Evolutionary conservation across 2,888 invertebrate genomes (phyloP).

Genomic region (Orthonevra nobilis): DNA sequence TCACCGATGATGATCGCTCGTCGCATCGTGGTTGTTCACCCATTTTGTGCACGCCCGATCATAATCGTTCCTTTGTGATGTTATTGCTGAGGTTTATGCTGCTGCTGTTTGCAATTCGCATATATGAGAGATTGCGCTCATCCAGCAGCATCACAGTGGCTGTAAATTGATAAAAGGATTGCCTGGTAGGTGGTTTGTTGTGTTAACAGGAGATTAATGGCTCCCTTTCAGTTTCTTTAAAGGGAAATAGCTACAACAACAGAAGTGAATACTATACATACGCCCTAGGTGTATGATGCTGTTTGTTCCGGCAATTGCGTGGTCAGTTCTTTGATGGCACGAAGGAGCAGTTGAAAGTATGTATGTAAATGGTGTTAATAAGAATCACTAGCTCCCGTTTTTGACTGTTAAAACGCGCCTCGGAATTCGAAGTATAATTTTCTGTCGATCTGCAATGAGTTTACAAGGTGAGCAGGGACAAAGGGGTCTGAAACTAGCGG

Average conservation of each 20-base stretch:
- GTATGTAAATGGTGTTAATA: slow-evolving; percentile 60
- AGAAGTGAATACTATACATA: too few relatives aligned
- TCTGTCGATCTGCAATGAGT: too few relatives aligned
- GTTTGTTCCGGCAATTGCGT: slow-evolving; percentile 34
- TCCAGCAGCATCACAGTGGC: slow-evolving; percentile 19
- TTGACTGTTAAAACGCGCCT: neutral
- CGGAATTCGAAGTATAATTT: too few relatives aligned
- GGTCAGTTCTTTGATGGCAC: neutral
- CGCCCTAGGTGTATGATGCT: slow-evolving; percentile 42
- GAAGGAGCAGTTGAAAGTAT: too few relatives aligned
- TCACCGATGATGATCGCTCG: slow-evolving; percentile 63
- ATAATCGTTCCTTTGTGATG: slow-evolving; percentile 57
- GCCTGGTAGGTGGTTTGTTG: slow-evolving; percentile 69
- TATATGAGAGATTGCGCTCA: slow-evolving; percentile 47
- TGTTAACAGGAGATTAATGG: slow-evolving; percentile 69
- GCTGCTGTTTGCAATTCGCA: slow-evolving; percentile 27
- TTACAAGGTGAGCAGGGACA: too few relatives aligned
- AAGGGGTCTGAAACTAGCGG: too few relatives aligned
- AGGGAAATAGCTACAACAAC: slow-evolving; percentile 40
- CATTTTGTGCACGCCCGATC: slow-evolving; percentile 64
- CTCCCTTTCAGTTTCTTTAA: slow-evolving; percentile 61
- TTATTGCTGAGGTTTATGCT: slow-evolving; percentile 28
- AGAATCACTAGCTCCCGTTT: slow-evolving; percentile 53
- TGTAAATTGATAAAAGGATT: slow-evolving; percentile 66
- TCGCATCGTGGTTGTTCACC: slow-evolving; percentile 60